Base-by-base conservation (phyloP, 2,113 vertebrate genomes). In the Prunella himalayana region DNA sequence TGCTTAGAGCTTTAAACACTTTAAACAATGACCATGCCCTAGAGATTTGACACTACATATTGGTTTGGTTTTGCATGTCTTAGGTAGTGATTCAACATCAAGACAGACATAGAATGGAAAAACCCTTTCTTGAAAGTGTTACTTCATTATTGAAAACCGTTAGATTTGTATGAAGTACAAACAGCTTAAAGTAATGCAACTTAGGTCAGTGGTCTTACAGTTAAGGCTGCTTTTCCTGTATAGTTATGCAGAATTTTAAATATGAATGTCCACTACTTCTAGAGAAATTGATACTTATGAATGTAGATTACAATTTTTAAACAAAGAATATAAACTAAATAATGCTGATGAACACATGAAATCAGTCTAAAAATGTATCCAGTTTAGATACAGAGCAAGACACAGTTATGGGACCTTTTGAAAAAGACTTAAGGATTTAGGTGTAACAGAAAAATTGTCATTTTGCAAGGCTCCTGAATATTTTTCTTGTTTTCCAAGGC, bases 301-400 rank as follows among this genome's bases (percentile, higher is more conserved):
- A 89, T 28, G 61, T 66, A 81, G 30, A 63, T 77, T 66, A 81
- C 35, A 56, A 45, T 35, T 90, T 95, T 90, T 59, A 95, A 95
- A 92, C 35, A 69, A 86, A 87, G 27, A 90, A 81, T 70, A 82
- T 63, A 94, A 77, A 76, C 63, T 90, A 82, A 94, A 78, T 60
- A 82, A 88, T 66, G 78, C 28, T 73, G 71, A 72, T 69, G 76
- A 90, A 68, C 80, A 61, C 35, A 44, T n/a, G 14, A 89, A 80
- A 75, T 50, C 14, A 24, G 23, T 42, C 61, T 68, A 61, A 75
- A 93, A 81, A 73, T 1, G 19, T 28, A 61, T 75, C 86, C 82
- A 81, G 51, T 94, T 92, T 41, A 89, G 66, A 60, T 59, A 45
- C 14, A 92, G 72, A 83, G 11, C 47, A 88, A 92, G 18, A 39